Conservation (phyloP, 2,113 vertebrate genomes). For the Noturus placidus region DNA sequence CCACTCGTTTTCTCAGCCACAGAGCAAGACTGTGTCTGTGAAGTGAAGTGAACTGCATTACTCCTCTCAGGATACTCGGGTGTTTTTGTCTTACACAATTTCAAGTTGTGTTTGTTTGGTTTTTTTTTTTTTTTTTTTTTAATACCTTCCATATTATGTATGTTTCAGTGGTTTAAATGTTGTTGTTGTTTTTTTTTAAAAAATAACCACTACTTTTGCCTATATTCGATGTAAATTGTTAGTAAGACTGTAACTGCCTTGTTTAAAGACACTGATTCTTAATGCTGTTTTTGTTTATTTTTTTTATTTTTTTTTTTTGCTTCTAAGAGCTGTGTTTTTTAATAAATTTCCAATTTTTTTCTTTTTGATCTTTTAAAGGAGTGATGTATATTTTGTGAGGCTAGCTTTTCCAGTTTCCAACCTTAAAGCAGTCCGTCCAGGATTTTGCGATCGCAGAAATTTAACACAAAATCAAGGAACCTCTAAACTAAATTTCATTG, state of each 20-base stretch:
- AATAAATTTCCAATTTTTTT: too few relatives aligned
- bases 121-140: not conserved
- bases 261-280: conserved; percentile 75
- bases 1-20: conserved; percentile 57
- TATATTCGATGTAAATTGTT: conserved; percentile 36
- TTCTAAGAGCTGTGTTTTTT: conserved; percentile 50
- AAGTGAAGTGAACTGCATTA: conserved; percentile 57
- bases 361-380: conserved; percentile 36
- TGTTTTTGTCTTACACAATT: conserved; percentile 44
- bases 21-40: conserved; percentile 65
- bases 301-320: conserved; percentile 54
- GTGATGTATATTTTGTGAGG: conserved; percentile 33
- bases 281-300: conserved; percentile 68
- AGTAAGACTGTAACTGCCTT: conserved; percentile 67
- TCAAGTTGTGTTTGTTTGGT: conserved; percentile 43
- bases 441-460: too few relatives aligned
- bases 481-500: too few relatives aligned
- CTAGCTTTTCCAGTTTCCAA: conserved; percentile 17
- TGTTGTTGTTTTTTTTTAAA: conserved; percentile 35
- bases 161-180: conserved; percentile 54
- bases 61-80: conserved; percentile 68
- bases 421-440: not conserved
- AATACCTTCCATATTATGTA: conserved; percentile 49
- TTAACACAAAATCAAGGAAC: too few relatives aligned
- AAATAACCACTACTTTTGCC: conserved; percentile 60